Percentiles rank a stretch among this genome's conserved stretches.
Evolutionary conservation across 1,140 invertebrate genomes (phyloP).

Genomic region (Macrostomum lignano): DNA sequence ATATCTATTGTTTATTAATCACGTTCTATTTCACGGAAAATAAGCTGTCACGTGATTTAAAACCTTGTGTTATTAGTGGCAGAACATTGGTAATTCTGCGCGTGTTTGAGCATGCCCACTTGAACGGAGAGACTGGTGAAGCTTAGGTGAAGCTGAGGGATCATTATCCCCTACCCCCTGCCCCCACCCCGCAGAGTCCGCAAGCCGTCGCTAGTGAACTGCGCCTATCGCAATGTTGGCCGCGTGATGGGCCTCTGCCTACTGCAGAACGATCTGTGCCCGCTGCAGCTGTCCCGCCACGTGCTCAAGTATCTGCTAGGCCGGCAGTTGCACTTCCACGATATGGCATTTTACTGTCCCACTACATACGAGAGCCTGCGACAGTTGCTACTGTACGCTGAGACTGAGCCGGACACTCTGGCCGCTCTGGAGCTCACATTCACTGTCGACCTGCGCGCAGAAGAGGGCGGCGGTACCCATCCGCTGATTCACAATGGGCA

Average conservation of each 20-base stretch:
- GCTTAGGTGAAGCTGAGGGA: too few species aligned
- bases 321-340: conserved; percentile 71
- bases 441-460: conserved; percentile 33
- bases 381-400: conserved; percentile 26
- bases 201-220: too few species aligned
- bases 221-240: conserved; percentile 3
- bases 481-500: too few species aligned
- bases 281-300: conserved; percentile 81
- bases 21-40: too few species aligned
- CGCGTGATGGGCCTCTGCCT: conserved; percentile 67
- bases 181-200: too few species aligned
- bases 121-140: too few species aligned
- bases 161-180: too few species aligned
- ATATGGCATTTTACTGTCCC: conserved; percentile 92
- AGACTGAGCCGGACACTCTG: not conserved
- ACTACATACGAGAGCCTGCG: conserved; percentile 81
- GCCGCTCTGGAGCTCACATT: conserved; percentile 66
- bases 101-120: too few species aligned
- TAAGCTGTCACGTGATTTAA: too few species aligned
- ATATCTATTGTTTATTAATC: too few species aligned
- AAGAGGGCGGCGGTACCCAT: conserved; percentile 25
- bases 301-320: conserved; percentile 78
- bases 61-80: too few species aligned
- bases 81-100: too few species aligned
- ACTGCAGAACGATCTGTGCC: conserved; percentile 85